Conservation (phyloP, 1,140 invertebrate genomes). For the Pogonus chalceus region DNA sequence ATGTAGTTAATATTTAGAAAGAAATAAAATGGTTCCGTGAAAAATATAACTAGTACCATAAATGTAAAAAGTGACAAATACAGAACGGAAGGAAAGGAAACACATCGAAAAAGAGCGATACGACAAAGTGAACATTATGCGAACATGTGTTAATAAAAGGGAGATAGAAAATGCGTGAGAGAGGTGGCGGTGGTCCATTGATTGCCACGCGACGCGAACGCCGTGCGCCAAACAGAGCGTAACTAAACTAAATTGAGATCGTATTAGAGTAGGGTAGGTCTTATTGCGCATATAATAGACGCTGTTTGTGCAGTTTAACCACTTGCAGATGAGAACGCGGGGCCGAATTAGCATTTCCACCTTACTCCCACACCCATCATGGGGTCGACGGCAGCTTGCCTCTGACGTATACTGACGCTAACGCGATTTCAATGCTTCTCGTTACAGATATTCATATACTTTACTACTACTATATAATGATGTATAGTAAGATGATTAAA, state of each 20-base stretch:
- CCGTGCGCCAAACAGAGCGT: constrained; percentile 30
- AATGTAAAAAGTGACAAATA: no score
- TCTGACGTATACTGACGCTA: no score
- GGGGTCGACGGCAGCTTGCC: no score
- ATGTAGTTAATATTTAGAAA: no score
- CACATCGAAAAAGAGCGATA: no score
- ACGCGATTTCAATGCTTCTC: no score
- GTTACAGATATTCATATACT: no score
- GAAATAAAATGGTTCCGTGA: no score
- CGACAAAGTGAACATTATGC: not conserved
- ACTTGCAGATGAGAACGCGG: constrained; percentile 26
- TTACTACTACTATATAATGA: no score
- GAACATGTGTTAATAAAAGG: not conserved
- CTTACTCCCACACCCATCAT: constrained; percentile 14
- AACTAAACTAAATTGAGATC: constrained; percentile 40
- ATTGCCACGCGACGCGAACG: constrained; percentile 36
- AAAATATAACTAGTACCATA: no score
- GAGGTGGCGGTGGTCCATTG: constrained; percentile 16
- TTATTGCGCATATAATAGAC: constrained; percentile 39
- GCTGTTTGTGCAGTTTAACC: constrained; percentile 38
- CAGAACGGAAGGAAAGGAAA: no score
- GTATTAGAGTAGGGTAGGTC: constrained; percentile 36
- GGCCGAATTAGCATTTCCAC: constrained; percentile 33
- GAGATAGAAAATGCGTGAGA: constrained; percentile 8
- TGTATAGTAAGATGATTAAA: no score